Base-by-base conservation (phyloP, 2,888 invertebrate genomes). In the Lomographa bimaculata region DNA sequence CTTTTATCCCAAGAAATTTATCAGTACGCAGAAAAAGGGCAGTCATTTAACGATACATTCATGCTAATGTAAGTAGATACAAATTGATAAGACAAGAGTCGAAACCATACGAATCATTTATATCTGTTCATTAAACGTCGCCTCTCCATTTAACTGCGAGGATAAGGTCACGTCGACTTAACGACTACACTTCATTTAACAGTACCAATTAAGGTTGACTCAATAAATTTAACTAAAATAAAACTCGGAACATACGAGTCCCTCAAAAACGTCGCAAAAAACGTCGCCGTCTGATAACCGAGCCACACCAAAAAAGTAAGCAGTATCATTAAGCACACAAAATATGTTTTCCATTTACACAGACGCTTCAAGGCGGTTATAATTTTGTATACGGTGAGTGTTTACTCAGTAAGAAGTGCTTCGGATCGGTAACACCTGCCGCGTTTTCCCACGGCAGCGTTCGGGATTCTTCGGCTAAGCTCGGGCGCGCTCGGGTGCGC, bases 321-420 rank as follows among this genome's bases (percentile, higher is more conserved):
- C 81, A 79, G 82, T 87, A 87, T 89, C 87, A 85, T 89, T 89
- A 87, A 85, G 78, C 82, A 86, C 81, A 89, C 87, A 87, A 87
- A 87, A 86, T 87, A 87, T 87, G 86, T 89, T 85, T 87, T 84
- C 84, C 86, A 89, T 86, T 89, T 86, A 82, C 76, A 76, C 82
- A 84, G 80, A 84, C 83, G 86, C 82, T 81, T 64, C 78, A 78
- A 81, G 78, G 77, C 83, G 79, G 83, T 84, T 87, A 86, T 89
- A 87, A 87, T 89, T 87, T 86, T 84, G 87, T 87, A 86, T 83
- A 84, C 79, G 79, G 62, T 76, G 84, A 81, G 82, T 89, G 87
- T 89, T 89, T 87, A 87, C 84, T 82, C 84, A 86, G 82, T 83
- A 86, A 84, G 86, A 86, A 86, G 86, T 83, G 84, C 80, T 77